Percentiles rank a stretch among this genome's conserved stretches.
Evolutionary conservation across 2,797 vertebrate species (phyloP).

Genomic region (Sylvia borin): DNA sequence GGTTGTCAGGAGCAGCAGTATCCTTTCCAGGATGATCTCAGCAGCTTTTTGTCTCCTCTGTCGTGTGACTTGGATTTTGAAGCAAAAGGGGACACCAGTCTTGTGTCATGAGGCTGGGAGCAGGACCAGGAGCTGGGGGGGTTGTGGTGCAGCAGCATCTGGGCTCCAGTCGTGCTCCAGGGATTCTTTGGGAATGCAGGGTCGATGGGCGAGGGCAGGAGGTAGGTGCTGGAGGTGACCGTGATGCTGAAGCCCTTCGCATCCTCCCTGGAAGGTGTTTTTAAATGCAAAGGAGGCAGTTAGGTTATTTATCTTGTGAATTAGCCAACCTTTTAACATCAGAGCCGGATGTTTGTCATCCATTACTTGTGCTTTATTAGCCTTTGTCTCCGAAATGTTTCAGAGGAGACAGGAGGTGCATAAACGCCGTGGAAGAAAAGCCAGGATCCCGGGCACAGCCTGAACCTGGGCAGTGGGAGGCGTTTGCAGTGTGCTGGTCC

Average conservation of each 20-base stretch:
- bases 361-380: neutral
- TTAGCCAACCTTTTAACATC: neutral
- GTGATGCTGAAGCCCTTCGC: accelerated
- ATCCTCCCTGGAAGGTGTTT: neutral
- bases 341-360: neutral
- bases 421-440: accelerated
- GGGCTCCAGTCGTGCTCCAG: accelerated
- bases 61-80: neutral
- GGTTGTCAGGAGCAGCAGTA: neutral
- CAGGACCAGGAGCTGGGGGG: neutral
- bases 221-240: neutral
- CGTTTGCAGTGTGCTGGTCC: neutral
- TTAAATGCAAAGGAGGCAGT: neutral
- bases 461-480: neutral
- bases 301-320: neutral
- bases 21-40: conserved; percentile 9
- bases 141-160: neutral
- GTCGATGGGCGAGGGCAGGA: neutral
- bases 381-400: neutral
- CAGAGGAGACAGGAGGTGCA: neutral
- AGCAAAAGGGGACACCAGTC: neutral
- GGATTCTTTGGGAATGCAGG: neutral
- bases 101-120: neutral
- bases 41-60: neutral
- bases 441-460: accelerated